Base-by-base conservation (phyloP, 2,113 vertebrate species). In the Nothocercus julius region DNA sequence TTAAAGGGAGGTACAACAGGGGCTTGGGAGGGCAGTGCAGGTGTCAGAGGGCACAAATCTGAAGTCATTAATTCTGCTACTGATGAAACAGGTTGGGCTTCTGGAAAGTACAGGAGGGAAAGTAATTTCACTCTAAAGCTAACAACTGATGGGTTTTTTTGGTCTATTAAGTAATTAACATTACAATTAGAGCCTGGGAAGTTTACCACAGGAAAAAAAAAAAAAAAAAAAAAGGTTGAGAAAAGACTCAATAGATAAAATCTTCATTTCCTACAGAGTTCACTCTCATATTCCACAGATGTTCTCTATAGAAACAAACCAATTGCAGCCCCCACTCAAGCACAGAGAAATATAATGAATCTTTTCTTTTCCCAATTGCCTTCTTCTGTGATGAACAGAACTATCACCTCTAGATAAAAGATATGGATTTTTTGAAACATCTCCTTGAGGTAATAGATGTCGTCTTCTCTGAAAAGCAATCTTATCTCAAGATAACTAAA, bases 401-500 rank as follows among this genome's bases (percentile, higher is more conserved):
- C 85, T 92, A 93, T 95, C 89, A 79, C 80, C 69, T 69, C 72
- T 84, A 44, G 76, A 93, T 92, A 95, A 96, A 93, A 79, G 47
- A 94, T 32, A 88, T 36, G 22, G 91, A 92, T 96, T 93, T 96
- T 94, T 83, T 94, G 93, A 97, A 96, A 94, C 82, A 74, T 32
- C 85, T 95, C 85, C 91, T 97, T 94, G 84, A 90, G 69, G 76
- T 93, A 96, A 97, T 92, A 96, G 94, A 96, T 93, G 93, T 92
- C 95, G 96, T 92, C 75, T 34, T 92, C 70, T 89, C 85, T 88
- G 92, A 93, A 96, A 97, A 90, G 89, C 87, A 97, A 97, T 97
- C 93, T 97, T 76, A 95, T 89, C 80, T 91, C 89, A 86, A 94
- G 91, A 95, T 93, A 96, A 95, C 93, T 79, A 91, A 97, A 93